Evolutionary conservation across 2,888 invertebrate species (phyloP), one percentile per base, ranked within the genome.

Genomic region (Tiliacea aurago): DNA sequence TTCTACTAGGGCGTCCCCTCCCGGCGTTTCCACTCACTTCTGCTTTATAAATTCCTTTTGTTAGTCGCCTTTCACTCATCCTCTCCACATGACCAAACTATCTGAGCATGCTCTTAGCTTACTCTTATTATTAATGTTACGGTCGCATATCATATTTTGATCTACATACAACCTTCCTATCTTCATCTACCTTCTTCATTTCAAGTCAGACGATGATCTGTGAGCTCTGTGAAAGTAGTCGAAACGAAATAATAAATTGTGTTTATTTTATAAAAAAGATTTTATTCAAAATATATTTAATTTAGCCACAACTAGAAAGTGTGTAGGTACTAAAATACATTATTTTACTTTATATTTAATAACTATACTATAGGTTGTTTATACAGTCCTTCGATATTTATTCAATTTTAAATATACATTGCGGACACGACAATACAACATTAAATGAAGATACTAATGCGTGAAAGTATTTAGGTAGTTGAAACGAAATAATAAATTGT

Each of bases 231-330:
- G 37, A 4, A 37, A 28, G 28, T 28, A 28, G n/a, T 15, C 7
- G 4, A 65, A 55, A 55, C 6, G 11, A 51, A 65, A 47, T 23
- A 65, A 69, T 0, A 37, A n/a, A 18, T 6, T n/a, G 6, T 51
- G 6, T 64, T 51, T 37, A 64, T 37, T 28, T 53, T n/a, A 64
- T 51, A 37, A 51, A 56, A 28, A 37, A 37, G 23, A 28, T 9
- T 69, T 49, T 68, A 64, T 65, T 69, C 7, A n/a, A 69, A 69
- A 49, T 49, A 69, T 49, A 41, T 69, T 65, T 68, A 28, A 18
- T 10, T 65, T 69, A 20, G 0, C 15, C 4, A 69, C 23, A 65
- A 37, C 5, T 5, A 5, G 3, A 4, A 5, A 37, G 6, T 5
- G 5, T 5, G 18, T 68, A 33, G 13, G 23, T 69, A 65, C 23